Base-by-base conservation (phyloP, 2,113 vertebrate species). In the Marcusenius ussheri region DNA sequence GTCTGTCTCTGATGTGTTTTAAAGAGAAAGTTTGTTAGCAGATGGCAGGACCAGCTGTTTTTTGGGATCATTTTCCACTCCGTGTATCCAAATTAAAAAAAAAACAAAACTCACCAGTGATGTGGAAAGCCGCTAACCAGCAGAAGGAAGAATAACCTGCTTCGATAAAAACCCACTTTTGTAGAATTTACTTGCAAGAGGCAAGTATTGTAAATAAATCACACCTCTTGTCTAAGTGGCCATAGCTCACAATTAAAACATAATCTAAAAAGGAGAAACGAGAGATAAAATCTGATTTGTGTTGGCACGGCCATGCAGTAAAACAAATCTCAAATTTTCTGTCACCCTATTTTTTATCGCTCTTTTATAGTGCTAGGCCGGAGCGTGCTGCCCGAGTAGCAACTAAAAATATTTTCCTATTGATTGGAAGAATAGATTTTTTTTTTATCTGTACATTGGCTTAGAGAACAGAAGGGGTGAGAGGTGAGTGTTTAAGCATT, bases 391-490 rank as follows among this genome's bases (percentile, higher is more conserved):
- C 96, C 96, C 95, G 95, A 96, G 96, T 96, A 96, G 96, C 96
- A 95, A 95, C 94, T 94, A 96, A 96, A 97, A 96, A 96, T 96
- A 96, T 96, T 97, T 96, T 96, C 95, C 91, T 95, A 97, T 97
- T 94, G 96, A 97, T 97, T 96, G 94, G 93, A 91, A 93, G 92
- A 94, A 97, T 97, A 97, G 96, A 97, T 97, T 97, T 97, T 97
- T 97, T 39, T 89, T 90, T 96, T 94, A 97, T 96, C 96, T 96
- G 96, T 96, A 95, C 96, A 96, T 97, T 96, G 96, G 96, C 95
- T 96, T 96, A 53, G 96, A 96, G 96, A 96, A 96, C 95, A 91
- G 95, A 92, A 1, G 94, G 87, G 96, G 96, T 96, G 95, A 96
- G 97, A 96, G 96, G 96, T 97, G 95, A 97, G 95, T 96, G 96